A percentile compares a stretch with the other conserved stretches of the same genome.
phyloP scores from a whole-genome alignment of 2,113 vertebrate species.

The Silurus asotus region DNA sequence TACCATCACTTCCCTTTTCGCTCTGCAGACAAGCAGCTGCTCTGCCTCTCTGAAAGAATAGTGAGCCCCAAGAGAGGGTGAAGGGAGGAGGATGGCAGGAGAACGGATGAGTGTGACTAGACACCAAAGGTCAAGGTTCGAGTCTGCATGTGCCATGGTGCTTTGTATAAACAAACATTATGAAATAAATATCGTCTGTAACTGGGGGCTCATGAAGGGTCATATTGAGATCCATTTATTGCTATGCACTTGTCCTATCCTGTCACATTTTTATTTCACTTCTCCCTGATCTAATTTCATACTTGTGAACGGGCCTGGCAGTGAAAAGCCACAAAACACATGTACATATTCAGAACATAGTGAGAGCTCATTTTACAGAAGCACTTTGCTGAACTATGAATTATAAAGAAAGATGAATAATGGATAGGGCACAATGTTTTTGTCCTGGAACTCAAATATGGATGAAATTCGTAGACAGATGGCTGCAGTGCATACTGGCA shows the following conservation, averaged over 20 bases:
- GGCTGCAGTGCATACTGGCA: neutral
- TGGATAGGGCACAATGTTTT: constrained; percentile 55
- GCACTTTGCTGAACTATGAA: constrained; percentile 63
- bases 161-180: constrained; percentile 54
- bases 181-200: constrained; percentile 40
- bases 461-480: constrained; percentile 19
- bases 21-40: constrained; percentile 65
- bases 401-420: constrained; percentile 62
- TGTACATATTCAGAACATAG: constrained; percentile 11
- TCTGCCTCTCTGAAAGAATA: constrained; percentile 54
- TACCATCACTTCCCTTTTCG: constrained; percentile 32
- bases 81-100: constrained; percentile 46
- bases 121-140: constrained; percentile 64
- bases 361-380: neutral
- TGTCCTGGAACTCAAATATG: constrained; percentile 35
- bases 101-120: constrained; percentile 64
- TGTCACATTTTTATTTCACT: neutral
- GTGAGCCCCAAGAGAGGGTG: constrained; percentile 64
- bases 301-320: neutral
- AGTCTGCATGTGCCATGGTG: constrained; percentile 51
- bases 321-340: constrained; percentile 29
- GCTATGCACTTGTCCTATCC: constrained; percentile 32
- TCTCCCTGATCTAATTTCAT: neutral
- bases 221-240: neutral
- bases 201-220: constrained; percentile 3